Base-by-base conservation (phyloP, 2,113 vertebrate species). In the Phyllopteryx taeniolatus region DNA sequence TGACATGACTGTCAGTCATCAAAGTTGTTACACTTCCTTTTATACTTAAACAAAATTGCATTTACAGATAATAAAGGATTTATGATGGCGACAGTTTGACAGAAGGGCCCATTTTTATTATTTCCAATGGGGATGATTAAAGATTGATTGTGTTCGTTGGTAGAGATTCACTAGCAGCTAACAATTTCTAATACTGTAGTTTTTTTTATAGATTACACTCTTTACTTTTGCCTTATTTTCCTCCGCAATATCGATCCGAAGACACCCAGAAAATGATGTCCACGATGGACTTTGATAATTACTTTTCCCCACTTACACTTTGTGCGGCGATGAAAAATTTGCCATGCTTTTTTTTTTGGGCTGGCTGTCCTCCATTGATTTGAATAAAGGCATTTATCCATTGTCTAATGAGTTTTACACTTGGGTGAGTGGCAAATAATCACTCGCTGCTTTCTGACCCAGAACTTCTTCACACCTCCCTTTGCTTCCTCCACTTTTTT, bases 351-450 rank as follows among this genome's bases (percentile, higher is more conserved):
- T 61, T 66, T 61, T 66, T 47, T 20, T 22, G n/a, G 64, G 44
- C n/a, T 22, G 43, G 13, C 22, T 8, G 17, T 27, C 64, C 43
- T 92, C 94, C 94, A 96, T 98, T 96, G 96, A 98, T 94, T 95
- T 95, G 95, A 97, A 98, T 97, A 97, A 95, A 93, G 94, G 93
- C 96, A 95, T 98, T 61, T 96, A 95, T 94, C 94, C 95, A 94
- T 95, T 95, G 94, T 96, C 95, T 98, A 97, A 98, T 98, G 95
- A 98, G 94, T 95, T 98, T 98, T 96, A 96, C 97, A 96, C 96
- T 94, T 96, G 95, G 93, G 92, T 96, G 96, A 93, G 86, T 97
- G 94, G 93, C 92, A 93, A 95, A 95, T 97, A 97, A 97, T 97
- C 94, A 95, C 93, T 93, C 91, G 93, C 94, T 74, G 82, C 77